phyloP scores from a whole-genome alignment of 2,113 vertebrate genomes.

The Phasianus colchicus region DNA sequence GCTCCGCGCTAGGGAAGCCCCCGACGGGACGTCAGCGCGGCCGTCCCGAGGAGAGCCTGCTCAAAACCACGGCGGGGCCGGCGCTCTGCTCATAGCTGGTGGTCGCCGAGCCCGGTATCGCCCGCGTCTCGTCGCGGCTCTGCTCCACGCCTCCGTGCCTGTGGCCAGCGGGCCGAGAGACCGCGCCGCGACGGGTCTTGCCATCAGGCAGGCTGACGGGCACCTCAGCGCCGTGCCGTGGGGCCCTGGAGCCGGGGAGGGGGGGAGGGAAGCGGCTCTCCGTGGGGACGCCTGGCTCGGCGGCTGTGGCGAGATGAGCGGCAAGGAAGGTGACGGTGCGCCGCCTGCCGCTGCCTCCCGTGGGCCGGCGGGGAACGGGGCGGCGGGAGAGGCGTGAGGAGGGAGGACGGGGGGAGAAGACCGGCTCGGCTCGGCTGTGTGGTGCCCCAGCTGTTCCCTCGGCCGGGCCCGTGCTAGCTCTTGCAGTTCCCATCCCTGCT shows the following conservation, averaged over 20 bases:
- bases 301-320: constrained; percentile 24
- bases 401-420: not conserved
- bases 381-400: no score
- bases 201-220: rapidly evolving
- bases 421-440: no score
- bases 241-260: not conserved
- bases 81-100: rapidly evolving
- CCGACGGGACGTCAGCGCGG: rapidly evolving
- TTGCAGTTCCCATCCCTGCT: no score
- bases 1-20: not conserved
- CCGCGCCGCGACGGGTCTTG: rapidly evolving
- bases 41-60: rapidly evolving
- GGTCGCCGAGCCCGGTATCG: rapidly evolving
- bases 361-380: no score
- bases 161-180: rapidly evolving
- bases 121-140: rapidly evolving
- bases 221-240: not conserved
- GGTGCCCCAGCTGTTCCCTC: no score
- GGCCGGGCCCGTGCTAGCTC: no score
- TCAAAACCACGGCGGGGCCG: rapidly evolving
- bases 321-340: constrained; percentile 42
- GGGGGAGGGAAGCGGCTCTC: not conserved
- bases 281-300: not conserved
- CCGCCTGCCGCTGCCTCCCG: no score
- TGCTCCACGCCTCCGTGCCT: rapidly evolving